A percentile compares a stretch with the other conserved stretches of the same genome.
Evolutionary conservation across 2,113 vertebrate genomes (phyloP).

Genomic region (Burhinus bistriatus): DNA sequence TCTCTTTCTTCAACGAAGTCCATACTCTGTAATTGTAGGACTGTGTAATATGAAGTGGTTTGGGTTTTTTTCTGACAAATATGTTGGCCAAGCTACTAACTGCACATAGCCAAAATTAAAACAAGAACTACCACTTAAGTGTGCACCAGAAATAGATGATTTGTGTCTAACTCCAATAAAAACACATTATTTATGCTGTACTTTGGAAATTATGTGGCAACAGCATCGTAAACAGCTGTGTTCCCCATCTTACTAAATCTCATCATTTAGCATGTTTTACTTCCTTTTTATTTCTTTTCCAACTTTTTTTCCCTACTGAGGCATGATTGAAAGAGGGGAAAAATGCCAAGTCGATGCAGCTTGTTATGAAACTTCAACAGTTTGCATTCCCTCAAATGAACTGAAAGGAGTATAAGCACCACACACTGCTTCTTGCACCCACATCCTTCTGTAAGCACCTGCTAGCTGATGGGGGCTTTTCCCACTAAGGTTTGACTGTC

Average conservation of each 20-base stretch:
- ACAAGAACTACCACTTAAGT: background rate
- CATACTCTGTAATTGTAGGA: background rate
- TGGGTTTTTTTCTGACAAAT: background rate
- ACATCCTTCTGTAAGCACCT: background rate
- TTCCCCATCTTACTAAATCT: background rate
- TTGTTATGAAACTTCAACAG: background rate
- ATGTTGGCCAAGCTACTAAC: background rate
- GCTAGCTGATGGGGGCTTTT: background rate
- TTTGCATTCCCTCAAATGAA: background rate
- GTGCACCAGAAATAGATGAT: background rate
- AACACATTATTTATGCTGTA: background rate
- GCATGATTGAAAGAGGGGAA: background rate
- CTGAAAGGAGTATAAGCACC: background rate
- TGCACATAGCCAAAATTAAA: conserved; percentile 1
- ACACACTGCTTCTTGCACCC: background rate
- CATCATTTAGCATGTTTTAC: background rate
- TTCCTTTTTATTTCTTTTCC: background rate
- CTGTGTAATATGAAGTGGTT: background rate
- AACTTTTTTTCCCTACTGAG: background rate
- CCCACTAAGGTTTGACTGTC: background rate
- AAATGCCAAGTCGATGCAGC: background rate
- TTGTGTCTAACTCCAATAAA: background rate
- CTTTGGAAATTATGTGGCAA: background rate
- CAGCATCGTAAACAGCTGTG: background rate
- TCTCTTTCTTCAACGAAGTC: background rate